phyloP scores from a whole-genome alignment of 2,113 vertebrate species.

The Colaptes auratus region DNA sequence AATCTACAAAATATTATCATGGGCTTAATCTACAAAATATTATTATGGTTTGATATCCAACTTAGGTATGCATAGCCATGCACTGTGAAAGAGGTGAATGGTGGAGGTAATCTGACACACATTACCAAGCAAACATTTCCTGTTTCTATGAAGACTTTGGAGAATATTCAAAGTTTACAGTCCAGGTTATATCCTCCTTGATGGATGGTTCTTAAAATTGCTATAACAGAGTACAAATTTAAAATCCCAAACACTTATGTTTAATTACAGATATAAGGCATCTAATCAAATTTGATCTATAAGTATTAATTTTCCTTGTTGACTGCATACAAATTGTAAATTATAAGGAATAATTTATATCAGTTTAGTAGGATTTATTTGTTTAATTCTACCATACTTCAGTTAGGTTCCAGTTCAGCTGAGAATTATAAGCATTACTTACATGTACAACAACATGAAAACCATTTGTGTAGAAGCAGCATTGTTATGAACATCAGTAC shows the following conservation, averaged over 20 bases:
- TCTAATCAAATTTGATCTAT: constrained; percentile 56
- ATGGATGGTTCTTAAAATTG: constrained; percentile 17
- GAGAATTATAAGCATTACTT: background rate
- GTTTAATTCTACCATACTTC: background rate
- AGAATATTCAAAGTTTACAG: constrained; percentile 3
- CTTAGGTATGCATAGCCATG: background rate
- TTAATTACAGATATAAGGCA: constrained; percentile 35
- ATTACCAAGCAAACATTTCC: background rate
- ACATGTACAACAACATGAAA: accelerated
- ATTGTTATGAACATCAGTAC: background rate
- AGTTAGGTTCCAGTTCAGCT: background rate
- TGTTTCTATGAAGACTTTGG: background rate
- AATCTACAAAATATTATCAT: background rate
- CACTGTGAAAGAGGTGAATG: background rate
- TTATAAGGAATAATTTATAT: constrained; percentile 11
- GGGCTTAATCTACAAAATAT: background rate
- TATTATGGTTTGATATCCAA: background rate
- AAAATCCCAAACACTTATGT: constrained; percentile 47
- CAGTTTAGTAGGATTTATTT: background rate
- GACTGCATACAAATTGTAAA: constrained; percentile 42
- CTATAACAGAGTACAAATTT: background rate
- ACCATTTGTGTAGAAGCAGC: background rate
- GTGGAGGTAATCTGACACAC: background rate
- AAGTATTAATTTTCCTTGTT: constrained; percentile 24
- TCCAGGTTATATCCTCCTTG: background rate